Evolutionary conservation across 2,888 invertebrate genomes (phyloP).

Genomic region (Amphipoea oculea): DNA sequence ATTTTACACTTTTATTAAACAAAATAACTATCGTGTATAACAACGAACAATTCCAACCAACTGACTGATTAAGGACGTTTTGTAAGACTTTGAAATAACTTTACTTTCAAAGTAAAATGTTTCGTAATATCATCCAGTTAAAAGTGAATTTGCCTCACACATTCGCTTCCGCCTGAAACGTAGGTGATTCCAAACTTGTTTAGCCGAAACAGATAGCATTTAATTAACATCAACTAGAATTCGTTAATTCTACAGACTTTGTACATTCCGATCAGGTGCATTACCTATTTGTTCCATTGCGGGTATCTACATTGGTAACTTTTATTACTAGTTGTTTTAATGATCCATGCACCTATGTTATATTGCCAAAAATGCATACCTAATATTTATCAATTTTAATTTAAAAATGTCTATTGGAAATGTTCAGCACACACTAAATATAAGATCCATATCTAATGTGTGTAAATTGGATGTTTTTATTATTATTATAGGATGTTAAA

Average conservation of each 20-base stretch:
- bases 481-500: background rate
- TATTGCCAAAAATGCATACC: background rate
- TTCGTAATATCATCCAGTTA: conserved; percentile 69
- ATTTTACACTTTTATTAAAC: conserved; percentile 61
- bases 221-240: conserved; percentile 80
- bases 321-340: background rate
- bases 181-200: conserved; percentile 81
- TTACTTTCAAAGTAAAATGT: conserved; percentile 72
- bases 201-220: conserved; percentile 82
- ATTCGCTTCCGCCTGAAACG: conserved; percentile 74
- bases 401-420: background rate
- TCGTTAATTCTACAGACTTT: conserved; percentile 68
- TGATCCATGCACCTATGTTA: background rate
- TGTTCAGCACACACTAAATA: background rate
- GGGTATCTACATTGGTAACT: background rate
- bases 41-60: conserved; percentile 77
- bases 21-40: conserved; percentile 68
- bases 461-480: background rate
- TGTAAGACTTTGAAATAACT: conserved; percentile 76
- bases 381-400: background rate
- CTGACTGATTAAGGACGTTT: conserved; percentile 82
- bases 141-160: conserved; percentile 69
- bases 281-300: conserved; percentile 1
- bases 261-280: conserved; percentile 26
- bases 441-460: background rate